A percentile compares a stretch with the other conserved stretches of the same genome.
These are phyloP conservation scores for Luffia ferchaultella DNA, from an alignment of 2,888 invertebrate species.

Conservation along the genomic window DNA sequence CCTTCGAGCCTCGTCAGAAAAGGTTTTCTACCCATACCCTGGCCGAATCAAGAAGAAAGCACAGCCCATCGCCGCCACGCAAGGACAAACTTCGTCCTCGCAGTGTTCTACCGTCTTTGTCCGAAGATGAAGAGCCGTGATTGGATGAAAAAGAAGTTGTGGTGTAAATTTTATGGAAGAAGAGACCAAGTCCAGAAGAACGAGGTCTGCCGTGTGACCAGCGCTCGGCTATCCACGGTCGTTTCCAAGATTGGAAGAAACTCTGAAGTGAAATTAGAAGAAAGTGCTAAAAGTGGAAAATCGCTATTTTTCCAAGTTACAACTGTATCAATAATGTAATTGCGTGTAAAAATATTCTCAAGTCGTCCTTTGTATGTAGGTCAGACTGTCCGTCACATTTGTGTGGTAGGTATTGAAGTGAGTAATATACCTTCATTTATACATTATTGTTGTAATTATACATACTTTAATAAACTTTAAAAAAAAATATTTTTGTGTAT, in stretches of 20 bases:
- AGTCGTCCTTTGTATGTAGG: not conserved
- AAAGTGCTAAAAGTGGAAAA: not conserved
- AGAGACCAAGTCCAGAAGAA: not conserved
- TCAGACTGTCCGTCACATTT: no score
- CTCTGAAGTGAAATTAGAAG: not conserved
- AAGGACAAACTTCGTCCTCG: not conserved
- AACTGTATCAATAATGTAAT: not conserved
- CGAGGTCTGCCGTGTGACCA: no score
- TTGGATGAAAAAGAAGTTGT: not conserved
- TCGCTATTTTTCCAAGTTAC: not conserved
- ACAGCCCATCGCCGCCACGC: not conserved
- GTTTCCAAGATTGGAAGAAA: not conserved
- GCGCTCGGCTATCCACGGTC: no score
- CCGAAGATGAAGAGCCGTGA: not conserved
- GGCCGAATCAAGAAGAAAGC: not conserved
- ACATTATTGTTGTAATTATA: no score
- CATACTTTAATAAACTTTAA: no score
- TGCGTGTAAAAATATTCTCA: not conserved
- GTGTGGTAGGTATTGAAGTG: no score
- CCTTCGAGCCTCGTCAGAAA: not conserved
- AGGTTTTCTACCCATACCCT: not conserved
- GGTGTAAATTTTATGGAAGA: not conserved
- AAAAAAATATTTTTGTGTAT: no score
- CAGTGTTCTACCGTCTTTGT: not conserved
- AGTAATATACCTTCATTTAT: no score